These are phyloP conservation scores for Chelon labrosus DNA, from an alignment of 2,797 vertebrate genomes.

Conservation along the genomic window DNA sequence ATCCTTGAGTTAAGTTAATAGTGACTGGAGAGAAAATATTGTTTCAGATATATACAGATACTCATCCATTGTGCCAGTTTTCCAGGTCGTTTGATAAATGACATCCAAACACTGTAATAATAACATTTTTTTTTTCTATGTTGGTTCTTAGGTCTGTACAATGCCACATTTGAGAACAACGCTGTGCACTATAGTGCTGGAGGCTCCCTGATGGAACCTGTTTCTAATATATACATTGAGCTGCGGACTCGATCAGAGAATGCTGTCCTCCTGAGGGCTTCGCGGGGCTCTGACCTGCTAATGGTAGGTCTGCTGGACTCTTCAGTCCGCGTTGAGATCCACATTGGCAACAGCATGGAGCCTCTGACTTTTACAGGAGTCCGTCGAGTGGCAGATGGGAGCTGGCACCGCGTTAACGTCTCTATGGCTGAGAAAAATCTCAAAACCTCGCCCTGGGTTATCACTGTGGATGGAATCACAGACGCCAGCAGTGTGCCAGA, in stretches of 20 bases:
- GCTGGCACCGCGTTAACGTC: slow-evolving; percentile 89
- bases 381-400: slow-evolving; percentile 84
- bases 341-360: slow-evolving; percentile 82
- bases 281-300: slow-evolving; percentile 80
- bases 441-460: slow-evolving; percentile 83
- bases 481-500: slow-evolving; percentile 79
- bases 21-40: neutral
- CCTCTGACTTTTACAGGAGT: slow-evolving; percentile 77
- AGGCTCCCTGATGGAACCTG: slow-evolving; percentile 71
- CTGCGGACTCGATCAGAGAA: slow-evolving; percentile 90
- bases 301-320: slow-evolving; percentile 87
- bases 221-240: slow-evolving; percentile 86
- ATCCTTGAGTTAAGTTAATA: too few relatives aligned
- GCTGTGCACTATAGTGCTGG: slow-evolving; percentile 84
- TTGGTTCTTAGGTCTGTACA: slow-evolving; percentile 85
- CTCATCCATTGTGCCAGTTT: neutral
- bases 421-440: slow-evolving; percentile 79
- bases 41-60: neutral
- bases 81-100: neutral
- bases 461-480: slow-evolving; percentile 83
- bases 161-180: slow-evolving; percentile 88
- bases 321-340: slow-evolving; percentile 83
- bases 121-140: neutral
- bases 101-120: slow-evolving; percentile 3
- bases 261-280: slow-evolving; percentile 85